Percentiles rank a stretch among this genome's conserved stretches.
Evolutionary conservation across 2,113 vertebrate genomes (phyloP).

Genomic region (Heterotis niloticus): DNA sequence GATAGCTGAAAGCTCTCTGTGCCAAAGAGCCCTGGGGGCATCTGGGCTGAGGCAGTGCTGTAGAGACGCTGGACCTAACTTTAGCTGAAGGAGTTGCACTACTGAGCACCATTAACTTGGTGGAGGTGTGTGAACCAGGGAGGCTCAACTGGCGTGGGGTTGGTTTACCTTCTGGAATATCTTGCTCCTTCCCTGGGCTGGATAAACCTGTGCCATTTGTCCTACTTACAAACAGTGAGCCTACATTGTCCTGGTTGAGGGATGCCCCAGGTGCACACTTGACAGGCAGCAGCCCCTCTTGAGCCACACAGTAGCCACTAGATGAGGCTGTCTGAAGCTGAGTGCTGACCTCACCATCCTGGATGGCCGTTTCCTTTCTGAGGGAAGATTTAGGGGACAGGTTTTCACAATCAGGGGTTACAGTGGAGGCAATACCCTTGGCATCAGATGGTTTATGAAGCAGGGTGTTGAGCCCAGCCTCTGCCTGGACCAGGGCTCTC

Average conservation of each 20-base stretch:
- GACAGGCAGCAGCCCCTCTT: constrained; percentile 60
- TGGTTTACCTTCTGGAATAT: constrained; percentile 75
- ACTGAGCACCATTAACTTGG: constrained; percentile 50
- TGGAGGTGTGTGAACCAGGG: constrained; percentile 48
- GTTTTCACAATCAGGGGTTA: constrained; percentile 70
- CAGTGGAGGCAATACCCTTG: constrained; percentile 76
- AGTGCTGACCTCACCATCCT: constrained; percentile 81
- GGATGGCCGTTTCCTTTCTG: constrained; percentile 78
- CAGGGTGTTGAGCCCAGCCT: constrained; percentile 59
- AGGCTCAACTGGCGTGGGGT: constrained; percentile 34
- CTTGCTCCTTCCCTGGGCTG: constrained; percentile 70
- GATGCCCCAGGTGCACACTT: constrained; percentile 63
- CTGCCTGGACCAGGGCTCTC: constrained; percentile 68
- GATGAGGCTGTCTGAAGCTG: constrained; percentile 85
- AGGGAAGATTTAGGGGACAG: constrained; percentile 56
- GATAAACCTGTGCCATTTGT: constrained; percentile 42
- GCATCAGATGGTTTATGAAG: constrained; percentile 61
- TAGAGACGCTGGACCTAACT: constrained; percentile 34
- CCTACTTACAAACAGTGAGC: constrained; percentile 72
- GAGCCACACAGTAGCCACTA: constrained; percentile 56
- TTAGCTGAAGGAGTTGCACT: constrained; percentile 49
- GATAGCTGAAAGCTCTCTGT: constrained; percentile 49
- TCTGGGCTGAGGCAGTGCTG: constrained; percentile 28
- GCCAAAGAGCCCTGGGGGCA: constrained; percentile 36
- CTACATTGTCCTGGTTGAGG: constrained; percentile 83